Percentiles rank a stretch among this genome's conserved stretches.
phyloP scores from a whole-genome alignment of 2,113 vertebrate species.

The Ceuthmochares aereus region DNA sequence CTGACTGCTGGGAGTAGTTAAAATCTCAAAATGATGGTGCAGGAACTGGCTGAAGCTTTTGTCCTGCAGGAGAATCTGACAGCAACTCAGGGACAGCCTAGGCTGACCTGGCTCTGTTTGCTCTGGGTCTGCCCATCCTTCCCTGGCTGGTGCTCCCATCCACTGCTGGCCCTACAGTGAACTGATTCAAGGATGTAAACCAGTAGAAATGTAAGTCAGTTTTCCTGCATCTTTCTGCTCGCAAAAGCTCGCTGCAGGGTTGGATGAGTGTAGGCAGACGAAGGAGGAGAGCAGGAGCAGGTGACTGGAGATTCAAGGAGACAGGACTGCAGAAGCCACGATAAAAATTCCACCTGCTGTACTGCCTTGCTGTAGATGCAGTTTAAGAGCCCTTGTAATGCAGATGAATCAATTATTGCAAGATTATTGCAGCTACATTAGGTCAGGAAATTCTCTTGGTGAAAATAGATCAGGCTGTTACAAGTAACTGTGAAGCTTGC shows the following conservation, averaged over 20 bases:
- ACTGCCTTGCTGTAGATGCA: background rate
- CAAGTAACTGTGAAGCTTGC: background rate
- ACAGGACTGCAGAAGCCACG: background rate
- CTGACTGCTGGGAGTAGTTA: background rate
- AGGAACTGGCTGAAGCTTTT: background rate
- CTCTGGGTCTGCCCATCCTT: background rate
- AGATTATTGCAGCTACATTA: background rate
- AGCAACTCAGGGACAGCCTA: background rate
- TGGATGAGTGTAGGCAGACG: accelerated
- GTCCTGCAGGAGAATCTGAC: background rate
- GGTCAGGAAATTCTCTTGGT: background rate
- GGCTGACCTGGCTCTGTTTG: background rate
- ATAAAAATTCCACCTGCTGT: background rate
- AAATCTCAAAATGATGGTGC: background rate
- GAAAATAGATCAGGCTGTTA: background rate
- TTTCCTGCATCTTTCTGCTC: background rate
- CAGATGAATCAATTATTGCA: background rate
- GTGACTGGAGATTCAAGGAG: background rate
- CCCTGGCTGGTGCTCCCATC: background rate
- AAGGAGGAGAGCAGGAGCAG: background rate
- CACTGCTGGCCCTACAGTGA: background rate
- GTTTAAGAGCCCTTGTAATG: background rate
- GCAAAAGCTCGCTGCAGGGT: accelerated
- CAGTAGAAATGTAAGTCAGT: background rate
- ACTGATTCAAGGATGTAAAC: background rate